These are phyloP conservation scores for Chamaedrilus cognettii DNA, from an alignment of 2,888 invertebrate species.

Conservation along the genomic window DNA sequence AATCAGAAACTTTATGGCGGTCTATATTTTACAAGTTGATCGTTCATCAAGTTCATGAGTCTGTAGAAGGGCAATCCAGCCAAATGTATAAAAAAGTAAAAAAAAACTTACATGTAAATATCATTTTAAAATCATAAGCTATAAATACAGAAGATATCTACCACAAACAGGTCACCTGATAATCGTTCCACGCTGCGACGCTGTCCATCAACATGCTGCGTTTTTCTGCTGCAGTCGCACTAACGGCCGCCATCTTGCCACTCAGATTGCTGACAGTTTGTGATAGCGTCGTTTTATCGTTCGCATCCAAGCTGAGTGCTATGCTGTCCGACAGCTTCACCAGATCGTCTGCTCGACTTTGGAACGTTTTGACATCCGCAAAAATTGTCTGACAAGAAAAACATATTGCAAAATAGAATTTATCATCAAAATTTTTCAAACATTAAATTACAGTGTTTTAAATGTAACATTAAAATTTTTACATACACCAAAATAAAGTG, in stretches of 20 bases:
- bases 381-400: constrained; percentile 11
- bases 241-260: constrained; percentile 71
- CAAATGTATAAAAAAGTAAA: too few species aligned
- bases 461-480: too few species aligned
- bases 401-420: too few species aligned
- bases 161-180: constrained; percentile 59
- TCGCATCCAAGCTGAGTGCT: constrained; percentile 49
- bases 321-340: constrained; percentile 50
- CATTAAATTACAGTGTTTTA: too few species aligned
- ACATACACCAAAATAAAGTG: too few species aligned
- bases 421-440: too few species aligned
- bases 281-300: constrained; percentile 52
- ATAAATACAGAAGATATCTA: not conserved
- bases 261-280: constrained; percentile 66
- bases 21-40: too few species aligned
- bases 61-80: too few species aligned
- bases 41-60: too few species aligned
- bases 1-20: too few species aligned
- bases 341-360: constrained; percentile 53
- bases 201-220: constrained; percentile 78
- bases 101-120: too few species aligned
- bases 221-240: constrained; percentile 81
- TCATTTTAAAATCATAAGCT: too few species aligned
- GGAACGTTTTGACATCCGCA: constrained; percentile 52
- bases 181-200: constrained; percentile 82